Evolutionary conservation across 2,113 vertebrate species (phyloP), one percentile per base, ranked within the genome.

Genomic region (Xenopus laevis): DNA sequence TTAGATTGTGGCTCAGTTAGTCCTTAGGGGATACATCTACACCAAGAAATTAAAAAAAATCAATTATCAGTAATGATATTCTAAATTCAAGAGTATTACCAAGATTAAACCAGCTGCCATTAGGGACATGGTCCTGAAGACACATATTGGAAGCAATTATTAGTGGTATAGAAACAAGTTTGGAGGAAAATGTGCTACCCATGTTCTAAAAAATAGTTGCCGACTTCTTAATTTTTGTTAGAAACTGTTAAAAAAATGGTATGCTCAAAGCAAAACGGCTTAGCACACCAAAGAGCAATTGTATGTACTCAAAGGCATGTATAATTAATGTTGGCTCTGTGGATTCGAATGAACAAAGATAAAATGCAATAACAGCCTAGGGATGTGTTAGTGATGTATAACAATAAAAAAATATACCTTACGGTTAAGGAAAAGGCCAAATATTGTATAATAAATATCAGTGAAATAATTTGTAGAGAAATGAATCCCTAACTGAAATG

Each of bases 11-110:
- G 62, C 47, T 46, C n/a, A 44, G 17, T 58, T 20, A 53, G 10
- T 74, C 60, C 61, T 50, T 70, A 78, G 59, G n/a, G 67, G 44
- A 40, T 21, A 65, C 27, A 45, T 73, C 45, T 33, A 70, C 44
- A 77, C 8, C 73, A 62, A 40, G 21, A 67, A n/a, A 69, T 66
- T 58, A 12, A 72, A 46, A 47, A 72, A 71, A 71, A 62, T 65
- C 65, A 59, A 72, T 73, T 68, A 60, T 65, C 20, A 68, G 53
- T 61, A 57, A 77, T 79, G 63, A 77, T 62, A 59, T 21, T 69
- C 46, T 70, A 61, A 68, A 79, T 69, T 61, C 16, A 72, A 72
- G 50, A 59, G 40, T 15, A 20, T 65, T 73, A 45, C 53, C 47
- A 65, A 77, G 50, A 46, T 60, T n/a, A 70, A 45, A 77, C 59